These are phyloP conservation scores for Echinops telfairi DNA, from an alignment of 2,113 vertebrate genomes.

Conservation along the genomic window DNA sequence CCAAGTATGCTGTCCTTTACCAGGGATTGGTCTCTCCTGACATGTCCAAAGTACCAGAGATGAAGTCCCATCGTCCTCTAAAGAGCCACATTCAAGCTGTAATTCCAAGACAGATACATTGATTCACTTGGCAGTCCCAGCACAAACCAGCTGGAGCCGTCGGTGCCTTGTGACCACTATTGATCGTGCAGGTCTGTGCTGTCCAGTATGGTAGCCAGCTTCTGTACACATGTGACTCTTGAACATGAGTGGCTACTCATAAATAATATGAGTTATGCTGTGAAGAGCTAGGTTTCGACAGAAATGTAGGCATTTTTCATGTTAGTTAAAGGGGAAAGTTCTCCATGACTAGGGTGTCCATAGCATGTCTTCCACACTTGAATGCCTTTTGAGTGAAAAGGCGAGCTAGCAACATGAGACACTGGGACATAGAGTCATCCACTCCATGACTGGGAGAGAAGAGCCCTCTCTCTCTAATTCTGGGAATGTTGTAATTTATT, in stretches of 20 bases:
- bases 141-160: neutral
- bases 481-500: neutral
- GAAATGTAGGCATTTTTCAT: neutral
- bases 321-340: neutral
- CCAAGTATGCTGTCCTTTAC: no score
- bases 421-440: neutral
- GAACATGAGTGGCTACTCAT: neutral
- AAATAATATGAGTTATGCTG: neutral
- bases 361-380: neutral
- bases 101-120: no score
- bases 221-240: neutral
- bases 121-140: no score
- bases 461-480: neutral
- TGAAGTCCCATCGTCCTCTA: no score
- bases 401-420: neutral
- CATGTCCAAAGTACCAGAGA: no score
- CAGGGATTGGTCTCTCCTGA: no score
- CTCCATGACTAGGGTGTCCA: neutral
- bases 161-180: neutral
- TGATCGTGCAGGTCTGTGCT: neutral
- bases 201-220: neutral
- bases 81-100: no score
- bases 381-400: neutral
- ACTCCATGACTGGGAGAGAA: neutral
- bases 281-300: neutral